Conservation (phyloP, 2,888 invertebrate species). For the Nephrotoma flavescens region DNA sequence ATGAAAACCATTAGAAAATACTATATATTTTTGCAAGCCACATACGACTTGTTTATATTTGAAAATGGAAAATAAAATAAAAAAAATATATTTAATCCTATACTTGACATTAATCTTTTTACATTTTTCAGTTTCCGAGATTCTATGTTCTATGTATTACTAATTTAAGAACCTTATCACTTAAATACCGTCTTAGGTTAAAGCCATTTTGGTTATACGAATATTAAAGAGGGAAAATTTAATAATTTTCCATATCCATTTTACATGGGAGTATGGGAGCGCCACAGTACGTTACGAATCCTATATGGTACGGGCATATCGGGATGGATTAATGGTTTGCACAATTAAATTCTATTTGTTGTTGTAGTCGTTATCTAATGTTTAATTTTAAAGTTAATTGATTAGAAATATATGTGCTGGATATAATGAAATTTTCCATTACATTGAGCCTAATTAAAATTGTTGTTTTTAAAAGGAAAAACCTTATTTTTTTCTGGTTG, state of each 20-base stretch:
- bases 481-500: not conserved
- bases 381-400: not conserved
- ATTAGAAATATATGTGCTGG: not conserved
- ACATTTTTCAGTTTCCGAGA: not conserved
- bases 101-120: not conserved
- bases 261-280: not conserved
- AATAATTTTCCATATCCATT: not conserved
- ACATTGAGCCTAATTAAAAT: not conserved
- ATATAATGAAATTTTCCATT: not conserved
- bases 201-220: not conserved
- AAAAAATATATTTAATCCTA: not conserved
- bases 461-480: not conserved
- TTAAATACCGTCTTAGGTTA: not conserved
- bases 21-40: not conserved
- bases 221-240: not conserved
- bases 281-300: too few species aligned
- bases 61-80: not conserved
- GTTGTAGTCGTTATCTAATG: not conserved
- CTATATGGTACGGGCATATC: not conserved
- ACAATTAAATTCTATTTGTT: not conserved
- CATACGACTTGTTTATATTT: not conserved
- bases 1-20: not conserved
- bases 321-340: not conserved
- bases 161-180: not conserved
- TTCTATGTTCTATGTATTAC: not conserved